phyloP scores from a whole-genome alignment of 2,888 invertebrate genomes.

The Merodon equestris region DNA sequence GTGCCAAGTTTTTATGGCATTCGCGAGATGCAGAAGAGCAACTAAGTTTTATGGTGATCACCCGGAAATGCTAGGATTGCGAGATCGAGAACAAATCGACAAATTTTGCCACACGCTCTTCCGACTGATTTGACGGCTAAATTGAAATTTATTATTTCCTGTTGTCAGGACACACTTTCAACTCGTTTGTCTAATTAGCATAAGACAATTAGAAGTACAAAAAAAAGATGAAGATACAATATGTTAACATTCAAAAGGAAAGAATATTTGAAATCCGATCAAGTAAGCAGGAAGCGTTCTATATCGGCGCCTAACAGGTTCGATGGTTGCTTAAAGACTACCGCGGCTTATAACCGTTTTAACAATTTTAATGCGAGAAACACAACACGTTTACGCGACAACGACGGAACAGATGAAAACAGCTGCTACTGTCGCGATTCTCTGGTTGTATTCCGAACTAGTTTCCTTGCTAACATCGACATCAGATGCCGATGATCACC shows the following conservation, averaged over 20 bases:
- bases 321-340: slow-evolving; percentile 65
- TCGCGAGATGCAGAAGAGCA: slow-evolving; percentile 2
- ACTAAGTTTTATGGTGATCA: slow-evolving; percentile 15
- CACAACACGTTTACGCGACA: slow-evolving; percentile 27
- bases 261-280: neutral
- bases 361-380: slow-evolving; percentile 61
- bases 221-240: too few relatives aligned
- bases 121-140: too few relatives aligned
- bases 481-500: neutral
- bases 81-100: neutral
- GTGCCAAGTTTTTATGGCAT: slow-evolving; percentile 19
- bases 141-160: too few relatives aligned
- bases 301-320: slow-evolving; percentile 53
- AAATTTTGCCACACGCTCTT: too few relatives aligned
- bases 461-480: slow-evolving; percentile 44
- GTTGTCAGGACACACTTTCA: too few relatives aligned
- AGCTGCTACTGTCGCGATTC: slow-evolving; percentile 53
- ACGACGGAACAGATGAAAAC: slow-evolving; percentile 8
- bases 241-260: too few relatives aligned
- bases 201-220: too few relatives aligned
- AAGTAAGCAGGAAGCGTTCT: slow-evolving; percentile 42
- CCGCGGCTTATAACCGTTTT: slow-evolving; percentile 57
- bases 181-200: too few relatives aligned
- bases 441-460: slow-evolving; percentile 36
- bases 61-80: slow-evolving; percentile 24